phyloP scores from a whole-genome alignment of 2,888 invertebrate genomes.

The Griposia aprilina region DNA sequence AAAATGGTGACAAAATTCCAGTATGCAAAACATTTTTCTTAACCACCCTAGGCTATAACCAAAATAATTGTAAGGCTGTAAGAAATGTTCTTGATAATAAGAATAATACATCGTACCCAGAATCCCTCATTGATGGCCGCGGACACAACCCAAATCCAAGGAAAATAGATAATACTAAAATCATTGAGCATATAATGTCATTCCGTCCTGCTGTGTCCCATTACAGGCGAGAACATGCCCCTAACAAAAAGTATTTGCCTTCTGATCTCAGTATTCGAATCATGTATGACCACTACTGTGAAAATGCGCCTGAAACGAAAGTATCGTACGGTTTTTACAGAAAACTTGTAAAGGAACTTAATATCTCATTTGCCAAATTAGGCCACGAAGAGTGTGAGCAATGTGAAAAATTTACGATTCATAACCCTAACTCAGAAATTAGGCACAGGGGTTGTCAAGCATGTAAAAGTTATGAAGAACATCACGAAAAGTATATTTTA shows the following conservation, averaged over 20 bases:
- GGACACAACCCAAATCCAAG: constrained; percentile 3
- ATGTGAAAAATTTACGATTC: constrained; percentile 21
- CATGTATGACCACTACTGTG: constrained; percentile 43
- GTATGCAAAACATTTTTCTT: constrained; percentile 49
- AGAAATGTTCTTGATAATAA: constrained; percentile 15
- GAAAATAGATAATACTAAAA: background rate
- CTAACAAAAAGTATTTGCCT: constrained; percentile 52
- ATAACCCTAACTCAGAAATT: constrained; percentile 8
- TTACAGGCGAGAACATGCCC: constrained; percentile 62
- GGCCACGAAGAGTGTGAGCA: constrained; percentile 34
- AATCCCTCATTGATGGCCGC: constrained; percentile 3
- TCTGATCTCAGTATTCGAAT: constrained; percentile 43
- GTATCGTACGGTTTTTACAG: constrained; percentile 40
- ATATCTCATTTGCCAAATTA: constrained; percentile 41
- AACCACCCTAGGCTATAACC: constrained; percentile 39
- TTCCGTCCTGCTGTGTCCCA: constrained; percentile 55
- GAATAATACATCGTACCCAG: background rate
- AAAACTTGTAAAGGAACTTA: constrained; percentile 38
- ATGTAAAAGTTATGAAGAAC: constrained; percentile 16
- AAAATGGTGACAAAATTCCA: constrained; percentile 37
- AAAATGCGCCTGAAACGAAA: constrained; percentile 14
- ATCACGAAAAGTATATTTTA: background rate
- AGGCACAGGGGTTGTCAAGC: constrained; percentile 6
- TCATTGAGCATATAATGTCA: constrained; percentile 50
- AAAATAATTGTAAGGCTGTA: constrained; percentile 40